Evolutionary conservation across 2,797 vertebrate species (phyloP).

Genomic region (Hapalemur alaotrensis): DNA sequence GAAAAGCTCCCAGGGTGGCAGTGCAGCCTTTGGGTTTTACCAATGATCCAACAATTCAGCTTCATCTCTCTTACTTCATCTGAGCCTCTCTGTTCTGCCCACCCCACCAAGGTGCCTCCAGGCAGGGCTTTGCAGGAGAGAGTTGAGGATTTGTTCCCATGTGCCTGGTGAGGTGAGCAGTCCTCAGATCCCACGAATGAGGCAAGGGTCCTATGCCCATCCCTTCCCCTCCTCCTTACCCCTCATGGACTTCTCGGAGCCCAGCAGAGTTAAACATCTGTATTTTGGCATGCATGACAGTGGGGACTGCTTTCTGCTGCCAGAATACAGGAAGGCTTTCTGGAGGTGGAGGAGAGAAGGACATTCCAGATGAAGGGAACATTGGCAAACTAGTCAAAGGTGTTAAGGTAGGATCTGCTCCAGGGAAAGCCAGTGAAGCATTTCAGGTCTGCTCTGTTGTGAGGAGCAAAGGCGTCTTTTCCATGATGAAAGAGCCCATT

Average conservation of each 20-base stretch:
- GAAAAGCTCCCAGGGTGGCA: neutral
- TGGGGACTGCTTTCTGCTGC: neutral
- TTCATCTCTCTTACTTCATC: neutral
- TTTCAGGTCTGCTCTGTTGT: neutral
- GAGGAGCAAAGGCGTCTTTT: neutral
- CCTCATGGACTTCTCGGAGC: neutral
- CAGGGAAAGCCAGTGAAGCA: neutral
- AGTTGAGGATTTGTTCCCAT: neutral
- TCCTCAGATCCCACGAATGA: neutral
- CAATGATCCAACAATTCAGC: neutral
- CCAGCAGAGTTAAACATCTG: neutral
- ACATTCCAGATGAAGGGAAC: neutral
- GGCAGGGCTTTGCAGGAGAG: neutral
- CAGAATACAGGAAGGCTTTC: neutral
- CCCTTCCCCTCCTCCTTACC: rapidly evolving
- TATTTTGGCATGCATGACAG: neutral
- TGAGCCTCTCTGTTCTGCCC: neutral
- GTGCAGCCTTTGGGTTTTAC: slow-evolving; percentile 38
- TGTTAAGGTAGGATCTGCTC: neutral
- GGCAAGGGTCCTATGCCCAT: neutral
- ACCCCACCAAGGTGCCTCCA: neutral
- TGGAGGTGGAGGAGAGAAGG: neutral
- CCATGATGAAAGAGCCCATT: slow-evolving; percentile 38
- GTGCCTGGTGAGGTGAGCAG: neutral
- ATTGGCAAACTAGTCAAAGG: neutral